Evolutionary conservation across 2,888 invertebrate genomes (phyloP), one percentile per base, ranked within the genome.

Genomic region (Dynastes tityus): DNA sequence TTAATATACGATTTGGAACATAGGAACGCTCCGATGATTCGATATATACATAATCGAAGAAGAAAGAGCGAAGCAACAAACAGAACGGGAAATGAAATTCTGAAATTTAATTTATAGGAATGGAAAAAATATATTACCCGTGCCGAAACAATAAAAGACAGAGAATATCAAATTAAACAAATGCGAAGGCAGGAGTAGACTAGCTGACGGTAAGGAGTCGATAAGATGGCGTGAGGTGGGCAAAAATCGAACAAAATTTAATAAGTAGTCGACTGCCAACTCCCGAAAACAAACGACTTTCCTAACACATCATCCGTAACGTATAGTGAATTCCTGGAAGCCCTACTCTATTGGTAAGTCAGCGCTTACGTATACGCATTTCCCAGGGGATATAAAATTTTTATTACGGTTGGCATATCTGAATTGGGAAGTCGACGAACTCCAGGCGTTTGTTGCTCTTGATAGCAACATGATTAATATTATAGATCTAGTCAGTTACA

Each of bases 161-260:
- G 40, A 55, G 53, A 32, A 75, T 63, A 75, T 75, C 75, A 49
- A 76, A 76, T 76, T 68, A 76, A 68, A 68, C 37, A 76, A 55
- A 49, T 67, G 76, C 76, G 67, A 76, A 53, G 40, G 64, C 61
- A 45, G 51, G 37, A 55, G 22, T 16, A 27, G 68, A 4, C 11
- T n/a, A 22, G 27, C 22, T 76, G 65, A 58, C 51, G 32, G 40
- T 51, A 53, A 45, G 55, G 67, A 22, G 51, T 75, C 49, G 61
- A 63, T 73, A 58, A n/a, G 37, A 58, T 73, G 40, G 37, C 11
- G 51, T 8, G 58, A 29, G 58, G 37, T 40, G 71, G 53, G 71
- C 22, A 55, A 76, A 76, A 76, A 67, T 76, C 76, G 76, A 76
- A 76, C 11, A 55, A 76, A 76, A 76, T 65, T 76, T 76, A 76